Conservation (phyloP, 2,888 invertebrate genomes). For the Peribatodes rhomboidaria region DNA sequence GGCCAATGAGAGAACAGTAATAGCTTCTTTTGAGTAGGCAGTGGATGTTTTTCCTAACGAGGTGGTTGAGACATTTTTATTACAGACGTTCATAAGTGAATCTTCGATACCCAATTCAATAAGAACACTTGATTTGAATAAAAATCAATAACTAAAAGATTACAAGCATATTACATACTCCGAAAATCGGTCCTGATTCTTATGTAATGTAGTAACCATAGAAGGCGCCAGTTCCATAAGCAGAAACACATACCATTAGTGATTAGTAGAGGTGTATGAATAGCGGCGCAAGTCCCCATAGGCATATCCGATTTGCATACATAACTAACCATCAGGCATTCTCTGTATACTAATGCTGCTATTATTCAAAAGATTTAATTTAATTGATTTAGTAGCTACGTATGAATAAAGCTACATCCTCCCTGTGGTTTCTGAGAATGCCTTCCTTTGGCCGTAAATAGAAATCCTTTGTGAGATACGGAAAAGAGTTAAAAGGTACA, state of each 20-base stretch:
- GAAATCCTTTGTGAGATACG: neutral
- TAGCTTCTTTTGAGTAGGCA: too few species aligned
- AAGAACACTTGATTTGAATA: too few species aligned
- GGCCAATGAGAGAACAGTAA: too few species aligned
- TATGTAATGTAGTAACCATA: conserved; percentile 1
- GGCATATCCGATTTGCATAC: conserved; percentile 68
- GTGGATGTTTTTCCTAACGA: too few species aligned
- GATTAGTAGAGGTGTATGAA: conserved; percentile 50
- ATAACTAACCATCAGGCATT: conserved; percentile 59
- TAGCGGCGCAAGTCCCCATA: conserved; percentile 57
- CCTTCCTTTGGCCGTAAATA: neutral
- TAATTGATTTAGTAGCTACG: conserved; percentile 40
- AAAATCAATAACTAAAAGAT: too few species aligned
- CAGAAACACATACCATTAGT: conserved; percentile 32
- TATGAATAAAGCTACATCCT: conserved; percentile 6
- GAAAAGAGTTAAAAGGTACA: neutral
- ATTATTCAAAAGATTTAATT: conserved; percentile 47
- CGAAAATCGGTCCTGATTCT: neutral
- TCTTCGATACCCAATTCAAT: too few species aligned
- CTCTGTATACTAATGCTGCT: conserved; percentile 55
- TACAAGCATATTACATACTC: neutral
- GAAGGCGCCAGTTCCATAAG: conserved; percentile 23
- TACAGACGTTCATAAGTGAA: too few species aligned
- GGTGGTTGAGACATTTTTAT: too few species aligned
- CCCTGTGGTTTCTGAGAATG: neutral